Base-by-base conservation (phyloP, 2,888 invertebrate species). In the Stegophylla sp. region DNA sequence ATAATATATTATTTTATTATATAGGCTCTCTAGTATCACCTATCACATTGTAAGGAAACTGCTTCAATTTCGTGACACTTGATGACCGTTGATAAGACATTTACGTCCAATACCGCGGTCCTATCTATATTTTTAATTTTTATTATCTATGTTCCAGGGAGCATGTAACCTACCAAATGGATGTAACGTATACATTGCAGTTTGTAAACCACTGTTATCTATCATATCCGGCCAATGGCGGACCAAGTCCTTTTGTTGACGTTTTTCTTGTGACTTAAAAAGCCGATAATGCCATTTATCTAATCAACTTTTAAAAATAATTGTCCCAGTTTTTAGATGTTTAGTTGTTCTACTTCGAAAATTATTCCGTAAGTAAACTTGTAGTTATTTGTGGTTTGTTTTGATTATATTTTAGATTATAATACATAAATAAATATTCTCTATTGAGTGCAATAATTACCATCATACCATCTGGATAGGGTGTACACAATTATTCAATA, bases 231-330 rank as follows among this genome's bases (percentile, higher is more conserved):
- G 79, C 79, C 79, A 79, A 79, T 79, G 79, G 79, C 79, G 79
- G 71, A 71, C 43, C 5, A 61, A 51, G 23, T 48, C 26, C 71
- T 71, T 79, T 79, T 79, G 79, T 79, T 79, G 79, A 79, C 79
- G 79, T 79, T 79, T 79, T 79, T 71, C 79, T 71, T 63, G 3
- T 2, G 23, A 71, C 41, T 71, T 61, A 69, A 79, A 79, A 79
- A 79, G 79, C 79, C 79, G 79, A 79, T 79, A 79, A 61, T 79
- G 48, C 23, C n/a, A 79, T 79, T 69, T 79, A 61, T 71, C 71
- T 79, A 79, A 79, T 79, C 79, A 79, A 77, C 67, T 77, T 71
- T 79, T 63, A 17, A 79, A 79, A 79, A 71, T 5, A 51, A 61
- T 79, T 61, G 79, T 41, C 79, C 71, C n/a, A 71, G 41, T 79